Base-by-base conservation (phyloP, 2,888 invertebrate genomes). In the Phlogophora meticulosa region DNA sequence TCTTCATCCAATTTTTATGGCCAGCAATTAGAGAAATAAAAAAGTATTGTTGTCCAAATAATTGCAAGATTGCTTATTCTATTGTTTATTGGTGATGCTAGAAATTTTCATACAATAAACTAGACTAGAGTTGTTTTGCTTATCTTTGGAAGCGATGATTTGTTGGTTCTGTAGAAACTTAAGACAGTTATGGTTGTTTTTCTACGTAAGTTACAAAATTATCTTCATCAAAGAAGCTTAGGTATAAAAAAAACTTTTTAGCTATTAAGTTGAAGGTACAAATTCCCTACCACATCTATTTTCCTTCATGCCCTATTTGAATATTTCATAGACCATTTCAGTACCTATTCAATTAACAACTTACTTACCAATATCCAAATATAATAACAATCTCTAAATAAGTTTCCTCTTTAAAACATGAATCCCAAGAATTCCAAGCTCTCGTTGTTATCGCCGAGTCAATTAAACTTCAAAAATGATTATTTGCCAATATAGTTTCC, bases 81-180 rank as follows among this genome's bases (percentile, higher is more conserved):
- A 49, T 53, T 63, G 43, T 69, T 78, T 24, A 28, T 40, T 46
- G 24, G 7, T 46, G 17, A 40, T 62, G 62, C 61, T 53, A 52
- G 11, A 45, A 64, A 53, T 38, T 36, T 20, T 46, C 2, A 51
- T 43, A 63, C 32, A 67, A 62, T 65, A 52, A 13, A 45, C 20
- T 48, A 38, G 36, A 43, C 11, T 38, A 59, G 13, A 56, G 15
- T 38, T 52, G 28, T 60, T 43, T 38, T 17, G 11, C 7, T 55
- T 45, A 52, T 32, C 46, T 62, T 38, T 40, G 9, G 38, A 57
- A 42, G 3, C 22, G 1, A n/a, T 53, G 28, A 40, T 55, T 45
- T 49, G 40, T 62, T 61, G 1, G 32, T 48, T 53, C 17, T 45
- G 45, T 17, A 28, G 34, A 57, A 48, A 34, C 15, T 42, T 58